These are phyloP conservation scores for Mus spicilegus DNA, from an alignment of 2,113 vertebrate species.

Conservation along the genomic window DNA sequence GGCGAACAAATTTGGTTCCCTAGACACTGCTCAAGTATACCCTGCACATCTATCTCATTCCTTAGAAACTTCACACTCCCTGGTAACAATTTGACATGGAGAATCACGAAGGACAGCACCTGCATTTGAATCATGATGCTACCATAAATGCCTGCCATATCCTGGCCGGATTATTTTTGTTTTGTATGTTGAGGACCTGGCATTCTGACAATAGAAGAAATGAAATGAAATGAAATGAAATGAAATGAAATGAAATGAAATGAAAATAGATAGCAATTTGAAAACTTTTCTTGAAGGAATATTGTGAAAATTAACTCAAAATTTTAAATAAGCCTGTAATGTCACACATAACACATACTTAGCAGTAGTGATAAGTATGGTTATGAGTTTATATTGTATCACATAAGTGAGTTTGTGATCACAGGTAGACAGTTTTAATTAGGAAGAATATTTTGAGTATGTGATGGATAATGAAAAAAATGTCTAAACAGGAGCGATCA, in stretches of 20 bases:
- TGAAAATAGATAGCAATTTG: background rate
- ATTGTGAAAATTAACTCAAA: constrained; percentile 20
- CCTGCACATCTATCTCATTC: background rate
- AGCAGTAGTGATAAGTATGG: background rate
- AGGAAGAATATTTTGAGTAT: background rate
- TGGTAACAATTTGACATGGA: background rate
- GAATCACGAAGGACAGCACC: background rate
- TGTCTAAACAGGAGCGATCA: background rate
- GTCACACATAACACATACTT: background rate
- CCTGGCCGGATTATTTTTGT: background rate
- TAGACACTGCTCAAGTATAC: background rate
- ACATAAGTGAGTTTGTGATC: background rate
- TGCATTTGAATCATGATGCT: background rate
- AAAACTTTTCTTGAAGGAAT: background rate
- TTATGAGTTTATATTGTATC: background rate
- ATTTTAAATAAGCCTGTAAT: background rate
- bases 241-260: too few relatives aligned
- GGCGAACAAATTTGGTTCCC: background rate
- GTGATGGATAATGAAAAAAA: background rate
- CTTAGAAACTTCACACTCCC: background rate
- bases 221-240: background rate
- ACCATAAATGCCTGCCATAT: background rate
- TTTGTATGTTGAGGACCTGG: background rate
- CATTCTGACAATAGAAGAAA: background rate
- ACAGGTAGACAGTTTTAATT: background rate